phyloP scores from a whole-genome alignment of 2,797 vertebrate species.

The Gymnocypris eckloni region DNA sequence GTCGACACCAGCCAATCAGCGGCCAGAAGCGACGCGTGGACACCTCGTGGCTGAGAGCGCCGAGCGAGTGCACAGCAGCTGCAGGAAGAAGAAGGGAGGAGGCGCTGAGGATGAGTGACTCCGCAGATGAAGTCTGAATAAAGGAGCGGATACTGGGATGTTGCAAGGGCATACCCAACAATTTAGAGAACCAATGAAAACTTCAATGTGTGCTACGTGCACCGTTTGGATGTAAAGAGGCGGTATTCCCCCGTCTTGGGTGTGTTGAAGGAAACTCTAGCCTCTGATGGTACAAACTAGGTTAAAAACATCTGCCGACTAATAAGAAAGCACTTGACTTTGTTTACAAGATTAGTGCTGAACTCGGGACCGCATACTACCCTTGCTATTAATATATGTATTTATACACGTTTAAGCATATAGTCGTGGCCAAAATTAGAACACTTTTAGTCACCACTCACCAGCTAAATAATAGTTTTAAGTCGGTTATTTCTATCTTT shows the following conservation, averaged over 20 bases:
- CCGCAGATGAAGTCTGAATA: constrained; percentile 20
- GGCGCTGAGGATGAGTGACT: constrained; percentile 13
- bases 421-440: no score
- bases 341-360: background rate
- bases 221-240: background rate
- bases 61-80: constrained; percentile 76
- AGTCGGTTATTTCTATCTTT: no score
- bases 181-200: background rate
- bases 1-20: constrained; percentile 78
- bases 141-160: constrained; percentile 1
- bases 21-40: constrained; percentile 81
- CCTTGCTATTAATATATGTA: no score
- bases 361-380: background rate
- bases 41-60: constrained; percentile 75
- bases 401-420: background rate
- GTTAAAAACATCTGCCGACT: background rate
- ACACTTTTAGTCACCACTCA: no score
- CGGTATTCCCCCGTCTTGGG: background rate
- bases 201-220: constrained; percentile 3
- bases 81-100: constrained; percentile 23
- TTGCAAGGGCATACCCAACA: background rate
- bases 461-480: no score
- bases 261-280: background rate
- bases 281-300: background rate
- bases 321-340: background rate